phyloP scores from a whole-genome alignment of 2,888 invertebrate genomes.

The Sminthurinus aureus region DNA sequence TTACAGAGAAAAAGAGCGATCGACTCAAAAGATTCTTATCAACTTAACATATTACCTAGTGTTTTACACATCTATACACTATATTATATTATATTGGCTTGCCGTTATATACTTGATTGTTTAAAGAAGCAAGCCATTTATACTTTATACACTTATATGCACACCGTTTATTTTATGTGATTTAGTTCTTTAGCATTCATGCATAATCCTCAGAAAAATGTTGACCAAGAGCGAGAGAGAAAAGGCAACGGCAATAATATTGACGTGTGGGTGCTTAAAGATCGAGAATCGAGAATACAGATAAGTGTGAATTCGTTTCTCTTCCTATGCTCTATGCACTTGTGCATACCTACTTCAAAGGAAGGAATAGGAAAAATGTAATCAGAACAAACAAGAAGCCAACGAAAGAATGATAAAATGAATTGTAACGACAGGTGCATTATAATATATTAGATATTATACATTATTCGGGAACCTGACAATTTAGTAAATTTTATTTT shows the following conservation, averaged over 20 bases:
- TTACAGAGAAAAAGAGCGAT: slow-evolving; percentile 32
- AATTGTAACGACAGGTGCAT: too few relatives aligned
- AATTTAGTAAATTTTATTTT: too few relatives aligned
- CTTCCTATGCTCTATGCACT: neutral
- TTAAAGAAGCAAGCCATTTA: neutral
- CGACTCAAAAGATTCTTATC: slow-evolving; percentile 25
- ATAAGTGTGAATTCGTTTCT: slow-evolving; percentile 32
- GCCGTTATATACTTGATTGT: neutral
- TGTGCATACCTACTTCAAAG: too few relatives aligned
- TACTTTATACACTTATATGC: neutral
- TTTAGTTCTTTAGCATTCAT: neutral
- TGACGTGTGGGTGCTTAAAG: slow-evolving; percentile 26
- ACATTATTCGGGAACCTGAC: too few relatives aligned
- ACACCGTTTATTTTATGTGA: neutral
- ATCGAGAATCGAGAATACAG: neutral
- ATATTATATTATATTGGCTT: slow-evolving; percentile 4
- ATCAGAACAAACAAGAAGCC: too few relatives aligned
- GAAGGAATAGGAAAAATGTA: too few relatives aligned
- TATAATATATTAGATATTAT: too few relatives aligned
- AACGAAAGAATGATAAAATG: too few relatives aligned
- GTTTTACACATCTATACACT: neutral
- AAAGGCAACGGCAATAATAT: neutral
- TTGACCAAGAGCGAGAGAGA: neutral
- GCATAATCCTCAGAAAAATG: neutral
- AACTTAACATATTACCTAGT: neutral